These are phyloP conservation scores for Calycopis cecrops DNA, from an alignment of 1,140 invertebrate species.

Conservation along the genomic window DNA sequence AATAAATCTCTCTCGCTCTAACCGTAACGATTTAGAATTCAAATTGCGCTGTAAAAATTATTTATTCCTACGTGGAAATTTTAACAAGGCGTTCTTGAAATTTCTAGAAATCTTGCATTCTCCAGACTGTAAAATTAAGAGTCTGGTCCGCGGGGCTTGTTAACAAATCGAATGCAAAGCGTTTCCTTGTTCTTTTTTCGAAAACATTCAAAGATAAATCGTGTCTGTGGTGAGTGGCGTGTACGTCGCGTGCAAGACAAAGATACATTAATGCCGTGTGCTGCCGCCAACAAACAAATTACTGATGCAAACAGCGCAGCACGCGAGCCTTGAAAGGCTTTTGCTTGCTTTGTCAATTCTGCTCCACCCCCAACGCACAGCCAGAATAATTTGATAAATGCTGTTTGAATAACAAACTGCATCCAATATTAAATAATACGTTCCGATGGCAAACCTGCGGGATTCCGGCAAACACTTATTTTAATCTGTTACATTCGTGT, in stretches of 20 bases:
- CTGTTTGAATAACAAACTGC: slow-evolving; percentile 52
- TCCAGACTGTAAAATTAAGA: slow-evolving; percentile 8
- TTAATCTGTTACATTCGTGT: no score
- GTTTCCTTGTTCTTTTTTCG: no score
- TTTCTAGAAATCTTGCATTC: slow-evolving; percentile 16
- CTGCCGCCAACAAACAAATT: slow-evolving; percentile 71
- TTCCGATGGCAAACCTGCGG: no score
- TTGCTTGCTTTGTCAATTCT: slow-evolving; percentile 69
- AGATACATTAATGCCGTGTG: slow-evolving; percentile 65
- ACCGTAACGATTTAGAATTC: background rate
- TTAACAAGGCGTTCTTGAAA: slow-evolving; percentile 9
- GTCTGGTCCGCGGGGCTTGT: slow-evolving; percentile 17
- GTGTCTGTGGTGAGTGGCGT: no score
- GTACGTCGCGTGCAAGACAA: slow-evolving; percentile 48
- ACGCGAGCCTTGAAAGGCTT: slow-evolving; percentile 68
- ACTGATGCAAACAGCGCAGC: slow-evolving; percentile 67
- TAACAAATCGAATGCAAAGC: background rate
- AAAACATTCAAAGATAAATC: no score
- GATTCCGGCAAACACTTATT: no score
- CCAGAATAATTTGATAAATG: slow-evolving; percentile 65
- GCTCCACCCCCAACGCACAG: slow-evolving; percentile 42
- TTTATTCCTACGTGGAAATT: slow-evolving; percentile 10
- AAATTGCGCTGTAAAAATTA: slow-evolving; percentile 10
- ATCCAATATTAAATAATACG: no score
- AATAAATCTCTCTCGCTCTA: slow-evolving; percentile 5